phyloP scores from a whole-genome alignment of 2,797 vertebrate genomes.

The Coccyzus lansbergi region DNA sequence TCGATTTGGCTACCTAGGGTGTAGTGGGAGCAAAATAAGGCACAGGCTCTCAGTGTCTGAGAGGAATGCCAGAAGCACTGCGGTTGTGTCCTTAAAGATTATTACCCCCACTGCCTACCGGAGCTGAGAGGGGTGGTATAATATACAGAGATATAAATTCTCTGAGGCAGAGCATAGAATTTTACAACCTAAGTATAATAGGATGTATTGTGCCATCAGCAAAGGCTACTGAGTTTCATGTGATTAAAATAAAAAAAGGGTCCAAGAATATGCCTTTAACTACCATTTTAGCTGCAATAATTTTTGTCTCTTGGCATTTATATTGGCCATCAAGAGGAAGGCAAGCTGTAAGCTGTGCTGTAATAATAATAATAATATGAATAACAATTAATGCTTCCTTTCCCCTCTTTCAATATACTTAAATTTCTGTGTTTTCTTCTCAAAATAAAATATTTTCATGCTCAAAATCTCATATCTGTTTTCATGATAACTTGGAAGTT shows the following conservation, averaged over 20 bases:
- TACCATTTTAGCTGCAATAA: conserved; percentile 75
- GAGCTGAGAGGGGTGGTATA: conserved; percentile 66
- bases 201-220: conserved; percentile 78
- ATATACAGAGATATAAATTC: conserved; percentile 76
- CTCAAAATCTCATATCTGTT: conserved; percentile 30
- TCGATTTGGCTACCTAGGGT: conserved; percentile 1
- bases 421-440: conserved; percentile 38
- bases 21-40: not conserved
- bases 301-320: conserved; percentile 77
- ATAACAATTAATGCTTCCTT: conserved; percentile 66
- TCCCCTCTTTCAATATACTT: conserved; percentile 23
- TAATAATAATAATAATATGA: conserved; percentile 72
- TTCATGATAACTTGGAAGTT: conserved; percentile 45
- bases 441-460: conserved; percentile 23
- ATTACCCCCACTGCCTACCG: conserved; percentile 60
- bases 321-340: conserved; percentile 65
- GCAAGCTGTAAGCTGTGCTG: conserved; percentile 49
- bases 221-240: conserved; percentile 74
- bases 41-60: not conserved
- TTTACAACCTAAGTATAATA: conserved; percentile 78
- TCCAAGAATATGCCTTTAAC: conserved; percentile 77
- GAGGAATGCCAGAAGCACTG: conserved; percentile 44
- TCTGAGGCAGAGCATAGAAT: conserved; percentile 77
- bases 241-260: conserved; percentile 79
- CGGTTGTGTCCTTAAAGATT: conserved; percentile 71